A percentile compares a stretch with the other conserved stretches of the same genome.
Conservation (phyloP, 2,113 vertebrate genomes). For the Penelope pileata region DNA sequence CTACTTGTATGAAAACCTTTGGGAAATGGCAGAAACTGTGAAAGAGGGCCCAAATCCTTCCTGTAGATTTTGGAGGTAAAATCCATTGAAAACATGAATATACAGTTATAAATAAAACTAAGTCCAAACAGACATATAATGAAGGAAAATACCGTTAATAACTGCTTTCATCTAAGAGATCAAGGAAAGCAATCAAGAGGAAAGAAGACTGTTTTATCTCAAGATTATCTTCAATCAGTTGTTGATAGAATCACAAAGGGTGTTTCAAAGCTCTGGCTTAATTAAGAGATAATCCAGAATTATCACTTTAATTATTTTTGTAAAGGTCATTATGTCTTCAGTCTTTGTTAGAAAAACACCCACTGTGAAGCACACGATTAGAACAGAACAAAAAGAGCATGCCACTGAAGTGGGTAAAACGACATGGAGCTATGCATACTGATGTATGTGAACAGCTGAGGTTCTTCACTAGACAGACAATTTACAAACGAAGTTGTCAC, state of each 20-base stretch:
- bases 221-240: constrained; percentile 56
- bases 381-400: background rate
- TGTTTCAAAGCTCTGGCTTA: constrained; percentile 57
- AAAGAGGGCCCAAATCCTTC: background rate
- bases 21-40: background rate
- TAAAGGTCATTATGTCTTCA: background rate
- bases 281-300: constrained; percentile 62
- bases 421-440: background rate
- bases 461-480: background rate
- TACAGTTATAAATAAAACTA: background rate
- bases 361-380: background rate
- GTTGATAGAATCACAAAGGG: constrained; percentile 35
- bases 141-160: background rate
- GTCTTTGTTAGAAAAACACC: background rate
- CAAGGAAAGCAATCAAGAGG: constrained; percentile 37
- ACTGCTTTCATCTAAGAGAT: background rate
- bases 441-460: background rate
- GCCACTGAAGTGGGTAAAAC: background rate
- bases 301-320: constrained; percentile 55
- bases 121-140: background rate
- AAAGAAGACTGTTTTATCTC: constrained; percentile 51
- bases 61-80: background rate
- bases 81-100: background rate
- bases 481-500: background rate
- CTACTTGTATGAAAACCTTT: background rate